A percentile compares a stretch with the other conserved stretches of the same genome.
These are phyloP conservation scores for Papilio polyxenes DNA, from an alignment of 1,140 invertebrate species.

Conservation along the genomic window DNA sequence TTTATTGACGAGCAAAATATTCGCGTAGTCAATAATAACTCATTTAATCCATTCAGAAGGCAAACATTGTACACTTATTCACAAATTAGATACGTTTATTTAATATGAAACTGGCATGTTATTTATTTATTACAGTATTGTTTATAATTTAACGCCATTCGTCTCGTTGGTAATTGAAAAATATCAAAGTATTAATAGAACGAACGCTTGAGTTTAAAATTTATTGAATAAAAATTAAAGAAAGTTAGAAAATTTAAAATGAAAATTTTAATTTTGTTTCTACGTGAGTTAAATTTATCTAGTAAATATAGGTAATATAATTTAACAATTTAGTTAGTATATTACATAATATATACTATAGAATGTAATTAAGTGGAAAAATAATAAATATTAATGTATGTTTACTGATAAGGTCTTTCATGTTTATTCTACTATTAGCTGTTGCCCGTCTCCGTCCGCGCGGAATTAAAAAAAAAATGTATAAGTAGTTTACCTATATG, in stretches of 20 bases:
- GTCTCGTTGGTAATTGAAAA: not conserved
- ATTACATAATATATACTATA: too few species aligned
- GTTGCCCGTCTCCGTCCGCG: too few species aligned
- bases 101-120: conserved; percentile 9
- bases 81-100: not conserved
- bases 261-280: not conserved
- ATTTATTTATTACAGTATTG: not conserved
- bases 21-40: too few species aligned
- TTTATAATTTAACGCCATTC: conserved; percentile 7
- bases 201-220: not conserved
- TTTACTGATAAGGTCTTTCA: not conserved
- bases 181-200: not conserved
- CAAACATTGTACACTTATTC: too few species aligned
- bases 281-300: not conserved
- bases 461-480: too few species aligned
- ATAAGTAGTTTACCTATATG: too few species aligned
- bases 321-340: too few species aligned
- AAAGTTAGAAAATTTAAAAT: not conserved
- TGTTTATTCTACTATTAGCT: too few species aligned
- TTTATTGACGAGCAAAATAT: too few species aligned
- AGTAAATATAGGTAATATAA: not conserved
- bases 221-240: not conserved
- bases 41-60: too few species aligned
- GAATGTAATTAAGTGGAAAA: too few species aligned
- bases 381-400: too few species aligned